Base-by-base conservation (phyloP, 1,140 invertebrate genomes). In the Tribolium castaneum region DNA sequence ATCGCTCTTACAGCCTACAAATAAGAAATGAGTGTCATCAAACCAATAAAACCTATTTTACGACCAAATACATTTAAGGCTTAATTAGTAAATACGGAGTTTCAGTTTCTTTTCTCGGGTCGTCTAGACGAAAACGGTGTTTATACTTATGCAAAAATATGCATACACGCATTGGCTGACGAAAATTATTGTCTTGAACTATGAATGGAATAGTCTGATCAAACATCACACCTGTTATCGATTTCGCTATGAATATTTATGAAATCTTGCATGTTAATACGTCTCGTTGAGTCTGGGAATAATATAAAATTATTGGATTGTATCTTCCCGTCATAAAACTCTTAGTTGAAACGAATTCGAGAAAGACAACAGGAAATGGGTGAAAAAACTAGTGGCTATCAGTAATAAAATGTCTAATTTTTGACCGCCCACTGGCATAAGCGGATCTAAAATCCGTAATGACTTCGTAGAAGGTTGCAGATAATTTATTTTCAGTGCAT, bases 191-290 rank as follows among this genome's bases (percentile, higher is more conserved):
- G 51, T 14, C 16, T 52, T 52, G 50, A 51, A 14, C 14, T 51
- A 51, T 51, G 50, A 51, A 51, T 51, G 50, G 14, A 51, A 14
- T 51, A 51, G 14, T 12, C 6, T 13, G 6, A 14, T 51, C 12
- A 19, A 39, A 6, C 14, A 51, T 13, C n/a, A 51, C 50, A 51
- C 50, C 50, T 51, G 50, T 51, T 51, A 51, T 52, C 16, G 51
- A 52, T 19, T 52, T 52, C 51, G 14, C n/a, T 52, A 66, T 66
- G 59, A 66, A 66, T 66, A 66, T 66, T n/a, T 66, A 66, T 66
- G 34, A 30, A 25, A 14, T 62, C 16, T 25, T 66, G 59, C 59
- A 66, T 39, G 13, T 66, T 66, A 66, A 35, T 66, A 22, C 7
- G 1, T 19, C 2, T 66, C 30, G 13, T 35, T 66, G 59, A 66